Percentiles rank a stretch among this genome's conserved stretches.
Conservation (phyloP, 2,888 invertebrate genomes). For the Amphipoea lucens region DNA sequence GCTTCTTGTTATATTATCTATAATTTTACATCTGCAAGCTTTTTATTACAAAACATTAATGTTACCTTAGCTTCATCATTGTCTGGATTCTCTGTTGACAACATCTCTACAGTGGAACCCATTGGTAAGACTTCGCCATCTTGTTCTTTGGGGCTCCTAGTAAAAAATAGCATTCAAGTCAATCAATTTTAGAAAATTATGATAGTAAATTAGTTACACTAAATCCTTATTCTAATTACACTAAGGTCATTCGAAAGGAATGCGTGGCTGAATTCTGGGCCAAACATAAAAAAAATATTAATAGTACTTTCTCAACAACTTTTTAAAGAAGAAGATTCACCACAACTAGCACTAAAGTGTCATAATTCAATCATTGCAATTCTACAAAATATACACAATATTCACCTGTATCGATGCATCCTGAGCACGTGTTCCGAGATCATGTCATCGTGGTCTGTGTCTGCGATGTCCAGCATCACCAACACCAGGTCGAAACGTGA, state of each 20-base stretch:
- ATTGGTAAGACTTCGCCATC: conserved; percentile 98
- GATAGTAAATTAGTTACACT: too few species aligned
- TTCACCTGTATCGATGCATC: conserved; percentile 97
- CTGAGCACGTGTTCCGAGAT: conserved; percentile 99
- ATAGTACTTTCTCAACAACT: too few species aligned
- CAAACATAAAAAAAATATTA: too few species aligned
- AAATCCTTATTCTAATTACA: too few species aligned
- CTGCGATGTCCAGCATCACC: conserved; percentile 98
- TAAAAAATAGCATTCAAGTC: conserved; percentile 29
- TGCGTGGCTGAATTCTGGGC: too few species aligned
- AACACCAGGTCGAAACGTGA: conserved; percentile 99
- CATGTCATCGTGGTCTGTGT: conserved; percentile 96
- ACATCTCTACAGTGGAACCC: conserved; percentile 95
- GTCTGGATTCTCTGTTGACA: conserved; percentile 96
- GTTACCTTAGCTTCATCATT: conserved; percentile 90
- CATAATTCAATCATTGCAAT: not conserved
- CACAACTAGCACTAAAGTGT: not conserved
- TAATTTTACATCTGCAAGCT: too few species aligned
- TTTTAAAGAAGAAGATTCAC: not conserved
- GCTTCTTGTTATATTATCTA: not conserved
- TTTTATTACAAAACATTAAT: not conserved
- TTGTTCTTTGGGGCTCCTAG: conserved; percentile 96
- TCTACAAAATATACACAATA: not conserved
- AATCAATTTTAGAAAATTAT: not conserved
- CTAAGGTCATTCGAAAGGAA: too few species aligned